phyloP scores from a whole-genome alignment of 2,113 vertebrate genomes.

The Sturnus vulgaris region DNA sequence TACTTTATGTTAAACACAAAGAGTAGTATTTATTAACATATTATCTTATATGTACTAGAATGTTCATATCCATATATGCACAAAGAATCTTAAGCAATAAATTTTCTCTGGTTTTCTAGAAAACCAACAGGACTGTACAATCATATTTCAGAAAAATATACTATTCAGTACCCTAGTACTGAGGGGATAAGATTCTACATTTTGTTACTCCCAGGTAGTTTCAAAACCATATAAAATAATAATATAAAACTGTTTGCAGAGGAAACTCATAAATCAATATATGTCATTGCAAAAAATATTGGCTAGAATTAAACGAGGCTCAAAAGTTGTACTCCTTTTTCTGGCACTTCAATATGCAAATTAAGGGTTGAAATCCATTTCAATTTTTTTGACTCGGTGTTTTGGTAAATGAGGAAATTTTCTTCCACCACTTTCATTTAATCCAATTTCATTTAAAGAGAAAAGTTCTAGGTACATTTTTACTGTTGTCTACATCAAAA shows the following conservation, averaged over 20 bases:
- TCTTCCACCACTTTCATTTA: not conserved
- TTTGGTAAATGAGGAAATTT: not conserved
- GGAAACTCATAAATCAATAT: not conserved
- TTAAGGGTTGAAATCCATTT: not conserved
- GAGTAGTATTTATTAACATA: not conserved
- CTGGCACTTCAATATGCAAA: not conserved
- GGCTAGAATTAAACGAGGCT: not conserved
- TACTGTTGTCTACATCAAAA: not conserved
- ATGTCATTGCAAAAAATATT: not conserved
- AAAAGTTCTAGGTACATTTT: not conserved
- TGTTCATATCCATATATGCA: not conserved
- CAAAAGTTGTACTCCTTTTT: not conserved
- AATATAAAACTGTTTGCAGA: rapidly evolving
- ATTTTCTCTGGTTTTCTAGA: not conserved
- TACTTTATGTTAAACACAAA: not conserved
- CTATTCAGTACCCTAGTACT: not conserved
- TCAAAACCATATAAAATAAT: not conserved
- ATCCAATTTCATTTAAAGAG: not conserved
- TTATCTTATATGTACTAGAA: not conserved
- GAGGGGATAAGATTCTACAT: not conserved
- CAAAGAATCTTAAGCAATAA: not conserved
- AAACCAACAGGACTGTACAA: not conserved
- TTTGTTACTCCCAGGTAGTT: not conserved
- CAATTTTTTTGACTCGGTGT: not conserved
- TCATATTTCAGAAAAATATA: not conserved